Evolutionary conservation across 2,113 vertebrate species (phyloP).

Genomic region (Bostrychus sinensis): DNA sequence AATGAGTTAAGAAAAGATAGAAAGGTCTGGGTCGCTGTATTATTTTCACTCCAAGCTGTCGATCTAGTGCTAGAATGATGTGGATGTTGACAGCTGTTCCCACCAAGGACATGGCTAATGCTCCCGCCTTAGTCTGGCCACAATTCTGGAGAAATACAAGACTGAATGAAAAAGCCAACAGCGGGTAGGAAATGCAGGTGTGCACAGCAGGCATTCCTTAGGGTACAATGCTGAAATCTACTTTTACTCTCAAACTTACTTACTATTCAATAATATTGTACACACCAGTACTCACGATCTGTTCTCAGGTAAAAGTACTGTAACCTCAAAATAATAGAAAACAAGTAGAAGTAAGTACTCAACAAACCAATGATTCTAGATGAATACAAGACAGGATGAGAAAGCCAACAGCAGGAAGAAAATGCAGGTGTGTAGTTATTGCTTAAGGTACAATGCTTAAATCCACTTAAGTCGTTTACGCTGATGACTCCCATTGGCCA

Average conservation of each 20-base stretch:
- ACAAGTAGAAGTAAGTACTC: too few relatives aligned
- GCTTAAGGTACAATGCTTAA: conserved; percentile 18
- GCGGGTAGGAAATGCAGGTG: conserved; percentile 25
- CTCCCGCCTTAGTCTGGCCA: conserved; percentile 20
- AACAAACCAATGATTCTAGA: conserved; percentile 18
- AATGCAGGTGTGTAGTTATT: conserved; percentile 23
- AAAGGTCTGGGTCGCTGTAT: conserved; percentile 17
- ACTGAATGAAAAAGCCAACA: conserved; percentile 16
- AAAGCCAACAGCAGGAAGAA: conserved; percentile 13
- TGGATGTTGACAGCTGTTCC: conserved; percentile 32
- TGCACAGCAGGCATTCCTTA: background rate
- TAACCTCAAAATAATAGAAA: too few relatives aligned
- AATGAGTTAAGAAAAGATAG: conserved; percentile 32
- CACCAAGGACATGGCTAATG: conserved; percentile 25
- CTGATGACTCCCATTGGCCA: conserved; percentile 24
- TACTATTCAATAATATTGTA: too few relatives aligned
- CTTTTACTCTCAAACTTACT: background rate
- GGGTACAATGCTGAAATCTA: conserved; percentile 23
- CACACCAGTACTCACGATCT: too few relatives aligned
- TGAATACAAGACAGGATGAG: conserved; percentile 15
- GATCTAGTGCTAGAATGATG: conserved; percentile 24
- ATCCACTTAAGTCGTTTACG: conserved; percentile 14
- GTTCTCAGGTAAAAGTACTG: too few relatives aligned
- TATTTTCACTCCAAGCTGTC: conserved; percentile 28
- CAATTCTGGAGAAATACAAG: conserved; percentile 23